Base-by-base conservation (phyloP, 2,888 invertebrate species). In the Saturnia pavonia region DNA sequence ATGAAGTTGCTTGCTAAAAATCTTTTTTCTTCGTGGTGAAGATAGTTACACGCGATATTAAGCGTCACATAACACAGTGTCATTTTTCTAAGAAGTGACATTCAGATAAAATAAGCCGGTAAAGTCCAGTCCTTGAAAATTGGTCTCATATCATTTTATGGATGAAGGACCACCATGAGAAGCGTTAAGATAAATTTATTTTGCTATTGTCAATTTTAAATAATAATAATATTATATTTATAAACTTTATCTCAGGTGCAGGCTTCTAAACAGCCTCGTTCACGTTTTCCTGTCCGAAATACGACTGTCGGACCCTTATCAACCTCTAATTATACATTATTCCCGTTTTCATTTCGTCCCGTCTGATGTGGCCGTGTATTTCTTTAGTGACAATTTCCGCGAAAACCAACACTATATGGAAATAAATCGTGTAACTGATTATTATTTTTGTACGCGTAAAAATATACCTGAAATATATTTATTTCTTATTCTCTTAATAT, bases 251-350 rank as follows among this genome's bases (percentile, higher is more conserved):
- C 85, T 81, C 90, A 91, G 88, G 90, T 90, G 88, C 85, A 86
- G 85, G 82, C 84, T 82, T 76, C 81, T 74, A 83, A 89, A 88
- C 86, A 86, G 87, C 83, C 83, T 84, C 82, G 86, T 86, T 85
- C 82, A 80, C 80, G 84, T 84, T 82, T 88, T 88, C 89, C 87
- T 88, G 88, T 86, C 87, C 90, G 87, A 87, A 91, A 91, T 90
- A 90, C 91, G 82, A 86, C 90, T 92, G 92, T 93, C 92, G 87
- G 88, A 93, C 92, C 92, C 92, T 88, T 88, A 88, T 93, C 92
- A 92, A 84, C 78, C 78, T 86, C 84, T 91, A 93, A 92, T 92
- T 92, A 92, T 92, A 91, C 90, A 92, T 91, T 91, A 91, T 90
- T 85, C 87, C 83, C 84, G 87, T 86, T 89, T 90, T 91, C 89